These are phyloP conservation scores for Paramisgurnus dabryanus DNA, from an alignment of 2,113 vertebrate species.

Conservation along the genomic window DNA sequence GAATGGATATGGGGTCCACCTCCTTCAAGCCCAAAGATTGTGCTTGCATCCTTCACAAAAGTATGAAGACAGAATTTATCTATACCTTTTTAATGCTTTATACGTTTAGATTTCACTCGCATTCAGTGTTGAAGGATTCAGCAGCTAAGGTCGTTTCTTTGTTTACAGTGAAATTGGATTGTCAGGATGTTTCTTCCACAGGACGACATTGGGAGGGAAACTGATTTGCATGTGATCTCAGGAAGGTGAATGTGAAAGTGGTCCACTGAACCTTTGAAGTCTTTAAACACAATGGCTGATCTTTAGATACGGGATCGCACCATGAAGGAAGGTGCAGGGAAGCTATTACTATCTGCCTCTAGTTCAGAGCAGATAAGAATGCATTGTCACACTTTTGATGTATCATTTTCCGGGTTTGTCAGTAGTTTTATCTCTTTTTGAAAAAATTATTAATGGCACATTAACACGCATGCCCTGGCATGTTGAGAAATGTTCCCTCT, in stretches of 20 bases:
- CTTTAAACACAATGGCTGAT: slow-evolving; percentile 54
- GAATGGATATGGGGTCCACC: no score
- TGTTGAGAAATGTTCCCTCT: no score
- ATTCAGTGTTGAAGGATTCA: neutral
- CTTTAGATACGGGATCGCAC: slow-evolving; percentile 20
- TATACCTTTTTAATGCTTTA: no score
- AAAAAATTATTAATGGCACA: neutral
- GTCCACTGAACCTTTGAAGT: slow-evolving; percentile 52
- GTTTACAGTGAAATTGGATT: slow-evolving; percentile 41
- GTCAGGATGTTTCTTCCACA: slow-evolving; percentile 29
- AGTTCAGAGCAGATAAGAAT: slow-evolving; percentile 38
- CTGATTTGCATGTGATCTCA: slow-evolving; percentile 44
- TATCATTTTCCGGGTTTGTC: neutral
- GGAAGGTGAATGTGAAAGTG: slow-evolving; percentile 51
- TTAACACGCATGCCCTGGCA: neutral
- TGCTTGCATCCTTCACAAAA: no score
- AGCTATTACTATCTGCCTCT: neutral
- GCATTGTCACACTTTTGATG: slow-evolving; percentile 4
- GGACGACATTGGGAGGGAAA: neutral
- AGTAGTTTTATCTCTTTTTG: neutral
- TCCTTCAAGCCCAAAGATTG: no score
- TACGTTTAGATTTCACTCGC: neutral
- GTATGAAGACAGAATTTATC: no score
- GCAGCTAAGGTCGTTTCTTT: neutral
- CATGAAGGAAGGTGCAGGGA: neutral